Evolutionary conservation across 2,113 vertebrate genomes (phyloP).

Genomic region (Leiothrix lutea): DNA sequence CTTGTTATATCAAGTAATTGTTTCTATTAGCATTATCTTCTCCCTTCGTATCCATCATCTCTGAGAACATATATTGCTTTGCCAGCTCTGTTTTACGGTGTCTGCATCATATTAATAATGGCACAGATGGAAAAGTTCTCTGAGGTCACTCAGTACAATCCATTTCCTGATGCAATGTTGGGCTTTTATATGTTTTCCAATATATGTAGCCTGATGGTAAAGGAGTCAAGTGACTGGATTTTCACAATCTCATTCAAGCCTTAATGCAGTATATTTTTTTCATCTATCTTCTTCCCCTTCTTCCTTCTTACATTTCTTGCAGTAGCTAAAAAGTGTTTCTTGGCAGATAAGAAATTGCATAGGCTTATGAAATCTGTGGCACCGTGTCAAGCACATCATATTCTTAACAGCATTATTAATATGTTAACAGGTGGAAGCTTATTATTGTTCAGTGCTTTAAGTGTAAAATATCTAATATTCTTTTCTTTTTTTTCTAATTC

Average conservation of each 20-base stretch:
- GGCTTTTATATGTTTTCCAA: constrained; percentile 26
- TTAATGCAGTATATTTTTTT: constrained; percentile 38
- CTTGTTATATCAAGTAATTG: not conserved
- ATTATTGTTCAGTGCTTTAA: constrained; percentile 63
- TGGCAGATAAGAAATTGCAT: constrained; percentile 72
- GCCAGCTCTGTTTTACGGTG: constrained; percentile 35
- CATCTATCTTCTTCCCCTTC: not conserved
- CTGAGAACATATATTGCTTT: constrained; percentile 19
- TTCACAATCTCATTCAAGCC: constrained; percentile 28
- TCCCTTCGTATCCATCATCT: not conserved
- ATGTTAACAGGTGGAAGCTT: constrained; percentile 71
- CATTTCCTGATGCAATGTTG: constrained; percentile 25
- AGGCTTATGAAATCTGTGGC: constrained; percentile 68
- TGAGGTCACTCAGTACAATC: constrained; percentile 45
- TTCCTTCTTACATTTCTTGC: constrained; percentile 39
- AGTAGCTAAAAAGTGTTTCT: constrained; percentile 63
- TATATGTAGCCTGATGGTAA: constrained; percentile 40
- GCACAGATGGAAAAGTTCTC: constrained; percentile 47
- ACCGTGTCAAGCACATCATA: constrained; percentile 31
- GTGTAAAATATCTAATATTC: constrained; percentile 53
- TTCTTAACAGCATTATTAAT: constrained; percentile 72
- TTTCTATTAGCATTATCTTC: not conserved
- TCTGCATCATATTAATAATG: constrained; percentile 53
- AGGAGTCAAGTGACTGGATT: constrained; percentile 45
- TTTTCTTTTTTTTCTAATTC: constrained; percentile 18